Evolutionary conservation across 2,888 invertebrate genomes (phyloP), one percentile per base, ranked within the genome.

Genomic region (Scelioninae gen. 1): DNA sequence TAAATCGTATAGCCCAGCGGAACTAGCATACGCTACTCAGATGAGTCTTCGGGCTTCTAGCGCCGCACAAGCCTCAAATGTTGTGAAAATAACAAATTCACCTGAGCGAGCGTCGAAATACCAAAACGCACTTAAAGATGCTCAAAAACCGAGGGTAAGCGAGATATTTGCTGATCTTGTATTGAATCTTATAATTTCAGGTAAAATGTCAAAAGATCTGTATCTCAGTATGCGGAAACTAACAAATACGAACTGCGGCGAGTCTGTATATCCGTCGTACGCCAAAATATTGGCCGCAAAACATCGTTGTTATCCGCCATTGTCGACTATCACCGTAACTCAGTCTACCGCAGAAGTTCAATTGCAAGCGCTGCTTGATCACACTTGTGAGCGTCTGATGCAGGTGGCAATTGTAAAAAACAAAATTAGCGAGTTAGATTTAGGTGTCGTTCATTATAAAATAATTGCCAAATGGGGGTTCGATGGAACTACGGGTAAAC

Each of bases 181-280:
- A 11, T 43, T 43, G 13, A 43, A 43, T 43, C 16, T 15, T 23
- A 60, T n/a, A 31, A 53, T 31, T 55, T 55, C 55, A 13, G 15
- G 34, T 34, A 74, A 62, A 62, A 74, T 13, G 75, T 69, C 9
- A 76, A 72, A 79, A 32, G 55, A 16, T 56, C 32, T 38, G 62
- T 63, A 78, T 68, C 29, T 47, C 82, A 49, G 15, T 78, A 49
- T 43, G 43, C 11, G 43, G 43, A 43, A 43, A 43, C 13, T 43
- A n/a, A 43, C 43, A 79, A 78, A 66, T 60, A n/a, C 62, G 74
- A 34, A 32, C 8, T 38, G 43, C 56, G 56, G 10, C 11, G 1
- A 23, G 15, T 56, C 56, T 16, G 56, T 56, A 8, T 56, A 56
- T 56, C 56, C 56, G 6, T 56, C 56, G 7, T 56, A 56, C 29